Base-by-base conservation (phyloP, 2,888 invertebrate species). In the Chouioia cunea region DNA sequence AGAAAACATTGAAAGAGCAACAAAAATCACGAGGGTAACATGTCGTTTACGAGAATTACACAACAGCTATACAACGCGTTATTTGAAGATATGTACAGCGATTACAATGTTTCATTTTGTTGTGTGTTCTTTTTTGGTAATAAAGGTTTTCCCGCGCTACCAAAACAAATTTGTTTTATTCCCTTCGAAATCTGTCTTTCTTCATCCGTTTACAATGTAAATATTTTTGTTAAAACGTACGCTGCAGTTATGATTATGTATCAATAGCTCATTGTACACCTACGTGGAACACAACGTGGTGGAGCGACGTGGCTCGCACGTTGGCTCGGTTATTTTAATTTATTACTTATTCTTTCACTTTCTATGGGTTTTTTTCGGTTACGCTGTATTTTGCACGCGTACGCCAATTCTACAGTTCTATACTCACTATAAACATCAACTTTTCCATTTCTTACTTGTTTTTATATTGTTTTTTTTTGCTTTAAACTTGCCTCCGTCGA, bases 251-350 rank as follows among this genome's bases (percentile, higher is more conserved):
- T 76, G 77, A 76, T 77, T 77, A 77, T 76, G 75, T 77, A 76
- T 76, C 76, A 74, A 80, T 78, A 79, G 77, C 80, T 77, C 76
- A 76, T 77, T 77, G 77, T 80, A 79, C 78, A 80, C 70, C 81
- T 83, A 83, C 80, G 70, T 75, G 79, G 81, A 82, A 82, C 80
- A 81, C 82, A 82, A 82, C 81, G 82, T 78, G 82, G 79, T 79
- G 75, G 80, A 81, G 81, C 81, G 80, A 79, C 81, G 80, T 76
- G 78, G 81, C 81, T 80, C 81, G 80, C 80, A 81, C 81, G 81
- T 79, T 82, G 81, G 80, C 81, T 80, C 81, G 76, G 67, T 73
- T 70, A 18, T 20, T 63, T 36, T 36, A 36, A 70, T 64, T 65
- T 59, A 62, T 53, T 60, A 62, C 43, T 71, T 68, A 36, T 59